A percentile compares a stretch with the other conserved stretches of the same genome.
Evolutionary conservation across 2,797 vertebrate genomes (phyloP).

Genomic region (Peromyscus eremicus): DNA sequence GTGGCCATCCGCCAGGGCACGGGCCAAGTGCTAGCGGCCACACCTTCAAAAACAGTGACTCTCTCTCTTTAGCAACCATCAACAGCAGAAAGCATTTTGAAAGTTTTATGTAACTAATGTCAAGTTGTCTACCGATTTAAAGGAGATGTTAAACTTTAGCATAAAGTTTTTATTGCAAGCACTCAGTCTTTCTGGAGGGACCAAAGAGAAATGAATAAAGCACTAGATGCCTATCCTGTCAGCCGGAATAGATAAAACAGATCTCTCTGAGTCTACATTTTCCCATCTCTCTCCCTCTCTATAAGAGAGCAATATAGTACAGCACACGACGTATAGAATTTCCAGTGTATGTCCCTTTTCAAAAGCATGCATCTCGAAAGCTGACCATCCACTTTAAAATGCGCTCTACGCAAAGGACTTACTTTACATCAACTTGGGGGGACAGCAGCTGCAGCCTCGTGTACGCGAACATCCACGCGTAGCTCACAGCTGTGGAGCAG

Average conservation of each 20-base stretch:
- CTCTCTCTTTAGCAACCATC: background rate
- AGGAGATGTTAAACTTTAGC: background rate
- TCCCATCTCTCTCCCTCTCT: background rate
- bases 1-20: background rate
- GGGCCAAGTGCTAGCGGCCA: background rate
- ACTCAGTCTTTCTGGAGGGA: background rate
- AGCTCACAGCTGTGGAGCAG: constrained; percentile 97
- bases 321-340: background rate
- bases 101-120: background rate
- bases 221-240: background rate
- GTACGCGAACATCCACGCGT: constrained; percentile 98
- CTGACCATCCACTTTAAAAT: constrained; percentile 21
- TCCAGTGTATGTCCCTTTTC: background rate
- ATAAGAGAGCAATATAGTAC: background rate
- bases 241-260: background rate
- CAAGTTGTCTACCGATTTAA: background rate
- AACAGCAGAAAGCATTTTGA: background rate
- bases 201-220: background rate
- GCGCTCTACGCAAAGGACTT: constrained; percentile 84
- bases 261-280: background rate
- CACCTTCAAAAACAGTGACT: background rate
- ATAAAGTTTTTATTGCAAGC: background rate
- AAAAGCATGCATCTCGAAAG: background rate
- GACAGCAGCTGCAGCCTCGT: constrained; percentile 97
- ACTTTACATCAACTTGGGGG: constrained; percentile 99